Percentiles rank a stretch among this genome's conserved stretches.
Conservation (phyloP, 2,797 vertebrate species). For the Gastrophryne carolinensis region DNA sequence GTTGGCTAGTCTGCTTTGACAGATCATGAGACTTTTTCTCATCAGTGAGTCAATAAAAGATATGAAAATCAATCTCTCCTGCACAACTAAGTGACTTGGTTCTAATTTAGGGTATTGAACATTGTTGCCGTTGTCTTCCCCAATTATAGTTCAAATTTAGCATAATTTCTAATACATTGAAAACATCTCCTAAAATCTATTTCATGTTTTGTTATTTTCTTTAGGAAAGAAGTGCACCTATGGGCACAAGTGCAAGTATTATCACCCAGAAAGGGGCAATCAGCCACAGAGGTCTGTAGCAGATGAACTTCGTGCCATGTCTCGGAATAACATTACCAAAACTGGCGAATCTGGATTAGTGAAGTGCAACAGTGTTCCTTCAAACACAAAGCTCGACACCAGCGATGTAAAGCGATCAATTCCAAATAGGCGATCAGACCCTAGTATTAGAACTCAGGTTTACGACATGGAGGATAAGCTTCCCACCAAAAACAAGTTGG, state of each 20-base stretch:
- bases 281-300: conserved; percentile 94
- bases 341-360: conserved; percentile 83
- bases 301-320: conserved; percentile 93
- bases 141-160: too few relatives aligned
- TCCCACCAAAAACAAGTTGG: conserved; percentile 82
- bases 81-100: too few relatives aligned
- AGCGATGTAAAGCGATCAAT: conserved; percentile 74
- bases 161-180: too few relatives aligned
- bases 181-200: too few relatives aligned
- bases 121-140: too few relatives aligned
- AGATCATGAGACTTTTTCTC: too few relatives aligned
- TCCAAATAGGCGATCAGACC: conserved; percentile 89
- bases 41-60: too few relatives aligned
- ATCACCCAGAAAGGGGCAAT: conserved; percentile 90
- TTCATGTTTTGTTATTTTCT: conserved; percentile 45
- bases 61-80: too few relatives aligned
- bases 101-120: too few relatives aligned
- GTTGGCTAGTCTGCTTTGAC: too few relatives aligned
- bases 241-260: conserved; percentile 97
- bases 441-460: conserved; percentile 85
- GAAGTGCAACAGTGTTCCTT: conserved; percentile 94
- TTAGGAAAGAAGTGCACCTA: conserved; percentile 98
- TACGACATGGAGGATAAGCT: conserved; percentile 94
- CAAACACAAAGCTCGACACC: conserved; percentile 75
- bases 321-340: conserved; percentile 84